Conservation (phyloP, 2,113 vertebrate genomes). For the Boulengeromyrus knoepffleri region DNA sequence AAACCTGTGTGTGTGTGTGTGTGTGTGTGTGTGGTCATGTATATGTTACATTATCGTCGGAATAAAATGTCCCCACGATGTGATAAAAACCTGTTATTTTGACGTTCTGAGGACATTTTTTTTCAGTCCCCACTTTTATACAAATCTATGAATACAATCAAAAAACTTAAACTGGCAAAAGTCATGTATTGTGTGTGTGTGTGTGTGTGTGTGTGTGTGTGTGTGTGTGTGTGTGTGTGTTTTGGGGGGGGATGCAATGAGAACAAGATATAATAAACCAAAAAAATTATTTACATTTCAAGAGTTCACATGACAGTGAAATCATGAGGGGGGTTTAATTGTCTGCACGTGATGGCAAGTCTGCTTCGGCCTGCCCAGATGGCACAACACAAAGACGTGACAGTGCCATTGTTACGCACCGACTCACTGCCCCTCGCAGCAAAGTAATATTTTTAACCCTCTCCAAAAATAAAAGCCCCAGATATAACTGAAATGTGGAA, state of each 20-base stretch:
- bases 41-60: too few species aligned
- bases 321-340: neutral
- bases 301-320: neutral
- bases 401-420: neutral
- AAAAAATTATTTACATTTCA: neutral
- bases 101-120: neutral
- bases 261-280: neutral
- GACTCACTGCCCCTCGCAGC: neutral
- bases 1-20: too few species aligned
- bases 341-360: neutral
- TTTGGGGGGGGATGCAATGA: neutral
- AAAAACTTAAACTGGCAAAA: neutral
- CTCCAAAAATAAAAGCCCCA: constrained; percentile 29
- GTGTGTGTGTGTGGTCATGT: too few species aligned
- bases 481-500: constrained; percentile 28
- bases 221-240: neutral
- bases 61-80: neutral
- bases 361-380: neutral
- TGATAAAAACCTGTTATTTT: neutral
- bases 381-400: neutral
- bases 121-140: neutral
- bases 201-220: neutral
- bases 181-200: neutral
- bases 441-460: constrained; percentile 24
- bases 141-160: neutral